A percentile compares a stretch with the other conserved stretches of the same genome.
Evolutionary conservation across 2,113 vertebrate species (phyloP).

Genomic region (Bettongia penicillata): DNA sequence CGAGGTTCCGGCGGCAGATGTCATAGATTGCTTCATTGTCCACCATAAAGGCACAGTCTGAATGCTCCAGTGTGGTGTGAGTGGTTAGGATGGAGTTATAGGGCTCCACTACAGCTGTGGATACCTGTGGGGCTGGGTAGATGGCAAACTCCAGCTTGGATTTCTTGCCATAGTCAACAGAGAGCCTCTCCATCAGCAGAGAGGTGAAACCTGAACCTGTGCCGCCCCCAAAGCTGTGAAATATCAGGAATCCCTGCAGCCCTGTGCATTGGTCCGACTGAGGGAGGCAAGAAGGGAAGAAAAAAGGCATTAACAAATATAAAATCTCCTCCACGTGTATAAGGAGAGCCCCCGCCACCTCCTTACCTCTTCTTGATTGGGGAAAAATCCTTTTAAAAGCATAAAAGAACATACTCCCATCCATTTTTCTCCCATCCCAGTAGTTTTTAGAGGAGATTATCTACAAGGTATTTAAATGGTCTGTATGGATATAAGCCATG

Average conservation of each 20-base stretch:
- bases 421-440: not conserved
- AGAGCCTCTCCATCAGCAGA: constrained; percentile 91
- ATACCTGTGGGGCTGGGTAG: constrained; percentile 88
- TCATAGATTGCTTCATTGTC: constrained; percentile 94
- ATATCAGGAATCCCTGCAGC: constrained; percentile 92
- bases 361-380: not conserved
- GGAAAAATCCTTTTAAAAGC: not conserved
- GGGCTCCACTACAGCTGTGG: constrained; percentile 91
- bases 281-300: not conserved
- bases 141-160: constrained; percentile 92
- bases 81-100: constrained; percentile 94
- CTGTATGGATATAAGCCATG: not conserved
- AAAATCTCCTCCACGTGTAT: not conserved
- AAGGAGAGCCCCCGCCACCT: no score
- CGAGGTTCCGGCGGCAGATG: constrained; percentile 89
- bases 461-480: not conserved
- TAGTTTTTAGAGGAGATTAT: not conserved
- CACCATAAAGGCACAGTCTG: constrained; percentile 93
- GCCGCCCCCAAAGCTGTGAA: constrained; percentile 91
- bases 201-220: constrained; percentile 93
- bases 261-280: constrained; percentile 91
- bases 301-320: not conserved
- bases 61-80: constrained; percentile 92
- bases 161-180: constrained; percentile 92
- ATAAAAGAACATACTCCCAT: not conserved